These are phyloP conservation scores for Zaprionus davidi DNA, from an alignment of 1,140 invertebrate species.

Conservation along the genomic window DNA sequence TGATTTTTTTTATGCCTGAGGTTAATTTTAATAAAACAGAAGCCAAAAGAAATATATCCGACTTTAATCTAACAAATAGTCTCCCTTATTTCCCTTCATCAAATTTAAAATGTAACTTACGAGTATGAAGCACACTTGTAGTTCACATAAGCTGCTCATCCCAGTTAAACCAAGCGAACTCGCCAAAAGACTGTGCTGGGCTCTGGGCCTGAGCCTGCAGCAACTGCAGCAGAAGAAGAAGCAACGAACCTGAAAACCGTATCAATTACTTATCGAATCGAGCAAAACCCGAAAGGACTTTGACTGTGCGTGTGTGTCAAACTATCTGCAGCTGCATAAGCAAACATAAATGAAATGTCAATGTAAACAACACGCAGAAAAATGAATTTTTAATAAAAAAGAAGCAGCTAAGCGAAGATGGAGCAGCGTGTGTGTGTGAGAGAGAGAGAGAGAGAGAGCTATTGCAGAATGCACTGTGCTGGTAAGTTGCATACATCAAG, in stretches of 20 bases:
- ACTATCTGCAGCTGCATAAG: slow-evolving; percentile 49
- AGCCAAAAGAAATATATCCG: no score
- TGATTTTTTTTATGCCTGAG: no score
- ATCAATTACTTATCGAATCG: slow-evolving; percentile 55
- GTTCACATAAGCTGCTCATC: not conserved
- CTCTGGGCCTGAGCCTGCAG: not conserved
- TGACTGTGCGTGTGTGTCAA: slow-evolving; percentile 36
- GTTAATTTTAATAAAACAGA: no score
- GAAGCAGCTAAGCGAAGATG: not conserved
- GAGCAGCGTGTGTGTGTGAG: not conserved
- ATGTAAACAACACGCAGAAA: slow-evolving; percentile 63
- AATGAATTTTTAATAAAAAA: slow-evolving; percentile 64
- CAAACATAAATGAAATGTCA: slow-evolving; percentile 67
- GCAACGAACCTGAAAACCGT: slow-evolving; percentile 47
- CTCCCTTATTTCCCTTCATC: not conserved
- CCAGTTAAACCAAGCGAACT: not conserved
- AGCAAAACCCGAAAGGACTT: slow-evolving; percentile 44
- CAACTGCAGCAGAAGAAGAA: not conserved
- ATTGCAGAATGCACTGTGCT: not conserved
- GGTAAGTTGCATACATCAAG: slow-evolving; percentile 67
- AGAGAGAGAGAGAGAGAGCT: not conserved
- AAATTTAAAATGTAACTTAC: not conserved
- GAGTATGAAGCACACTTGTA: no score
- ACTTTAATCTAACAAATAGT: no score
- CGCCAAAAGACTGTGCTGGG: no score